A percentile compares a stretch with the other conserved stretches of the same genome.
These are phyloP conservation scores for Bombyx mandarina DNA, from an alignment of 1,140 invertebrate species.

Conservation along the genomic window DNA sequence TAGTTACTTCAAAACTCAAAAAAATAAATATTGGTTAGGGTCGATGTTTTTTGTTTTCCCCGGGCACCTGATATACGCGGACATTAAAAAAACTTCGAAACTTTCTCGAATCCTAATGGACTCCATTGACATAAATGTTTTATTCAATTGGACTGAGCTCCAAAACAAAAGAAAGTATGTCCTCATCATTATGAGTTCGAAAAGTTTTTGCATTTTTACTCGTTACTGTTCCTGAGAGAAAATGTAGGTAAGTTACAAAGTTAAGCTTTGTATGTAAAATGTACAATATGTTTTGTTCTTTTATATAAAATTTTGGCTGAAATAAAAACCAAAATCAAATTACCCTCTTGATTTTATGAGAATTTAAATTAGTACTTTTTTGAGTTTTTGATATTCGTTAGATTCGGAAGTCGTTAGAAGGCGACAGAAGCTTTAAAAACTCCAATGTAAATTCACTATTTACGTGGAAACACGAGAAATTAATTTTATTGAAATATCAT, in stretches of 20 bases:
- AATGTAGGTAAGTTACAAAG: slow-evolving; percentile 17
- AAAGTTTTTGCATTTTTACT: slow-evolving; percentile 53
- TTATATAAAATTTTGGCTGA: too few relatives aligned
- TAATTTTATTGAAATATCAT: too few relatives aligned
- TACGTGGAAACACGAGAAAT: too few relatives aligned
- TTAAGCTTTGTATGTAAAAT: too few relatives aligned
- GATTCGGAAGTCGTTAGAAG: too few relatives aligned
- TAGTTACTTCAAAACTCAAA: neutral
- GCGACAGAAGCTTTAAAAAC: too few relatives aligned
- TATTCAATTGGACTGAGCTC: slow-evolving; percentile 54
- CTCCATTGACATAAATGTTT: slow-evolving; percentile 65
- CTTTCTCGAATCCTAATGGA: slow-evolving; percentile 53
- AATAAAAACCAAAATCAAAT: too few relatives aligned
- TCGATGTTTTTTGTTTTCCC: slow-evolving; percentile 9
- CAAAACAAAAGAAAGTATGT: slow-evolving; percentile 59
- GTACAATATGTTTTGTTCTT: too few relatives aligned
- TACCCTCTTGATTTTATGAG: too few relatives aligned
- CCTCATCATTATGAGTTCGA: slow-evolving; percentile 51
- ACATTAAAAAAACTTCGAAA: slow-evolving; percentile 38
- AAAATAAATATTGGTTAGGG: slow-evolving; percentile 1
- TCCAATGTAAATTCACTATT: too few relatives aligned
- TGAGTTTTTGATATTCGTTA: too few relatives aligned
- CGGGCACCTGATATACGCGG: slow-evolving; percentile 15
- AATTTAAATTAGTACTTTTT: too few relatives aligned
- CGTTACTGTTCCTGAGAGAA: slow-evolving; percentile 26